Evolutionary conservation across 2,797 vertebrate species (phyloP), one percentile per base, ranked within the genome.

Genomic region (Phrynocephalus vlangalii): DNA sequence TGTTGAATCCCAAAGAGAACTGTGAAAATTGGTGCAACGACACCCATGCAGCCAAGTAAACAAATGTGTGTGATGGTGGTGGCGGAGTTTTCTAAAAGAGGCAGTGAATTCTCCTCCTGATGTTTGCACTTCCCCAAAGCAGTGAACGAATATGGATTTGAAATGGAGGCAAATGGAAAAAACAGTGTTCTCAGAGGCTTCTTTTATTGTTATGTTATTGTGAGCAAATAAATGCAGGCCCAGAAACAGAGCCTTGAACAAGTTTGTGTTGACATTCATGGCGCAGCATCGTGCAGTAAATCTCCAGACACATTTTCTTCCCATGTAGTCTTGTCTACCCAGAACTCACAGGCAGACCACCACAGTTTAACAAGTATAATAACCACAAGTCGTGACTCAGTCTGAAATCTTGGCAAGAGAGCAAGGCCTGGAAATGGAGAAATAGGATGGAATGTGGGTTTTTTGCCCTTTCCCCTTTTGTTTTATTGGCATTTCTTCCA

Each of bases 21-120:
- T 80, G 70, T 48, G 68, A 5, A 85, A 11, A 5, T 83, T 93
- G 33, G 73, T 38, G 28, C 0, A 16, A 18, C 5, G 52, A 28
- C 11, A n/a, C 7, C 8, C 18, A 4, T 13, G 63, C 6, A 3
- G 1, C 30, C 80, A 16, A 70, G 0, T 7, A n/a, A 68, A 15
- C 38, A 83, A 78, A 77, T 83, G 30, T n/a, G 10, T 48, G 9
- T 11, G 52, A 56, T 56, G 52, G 8, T 56, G 52, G 13, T 15
- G 52, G 13, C 2, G 11, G 52, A 9, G 52, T 56, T 11, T 89
- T 73, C 73, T 30, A 7, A 7, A 83, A 63, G 77, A 44, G 24
- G 16, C 68, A 48, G 68, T 9, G 9, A 0, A 0, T 80, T 63
- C 80, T 87, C 2, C 0, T 75, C 7, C 87, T 9, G 24, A 48